Conservation (phyloP, 2,797 vertebrate genomes). For the Pseudomugil tenellus region DNA sequence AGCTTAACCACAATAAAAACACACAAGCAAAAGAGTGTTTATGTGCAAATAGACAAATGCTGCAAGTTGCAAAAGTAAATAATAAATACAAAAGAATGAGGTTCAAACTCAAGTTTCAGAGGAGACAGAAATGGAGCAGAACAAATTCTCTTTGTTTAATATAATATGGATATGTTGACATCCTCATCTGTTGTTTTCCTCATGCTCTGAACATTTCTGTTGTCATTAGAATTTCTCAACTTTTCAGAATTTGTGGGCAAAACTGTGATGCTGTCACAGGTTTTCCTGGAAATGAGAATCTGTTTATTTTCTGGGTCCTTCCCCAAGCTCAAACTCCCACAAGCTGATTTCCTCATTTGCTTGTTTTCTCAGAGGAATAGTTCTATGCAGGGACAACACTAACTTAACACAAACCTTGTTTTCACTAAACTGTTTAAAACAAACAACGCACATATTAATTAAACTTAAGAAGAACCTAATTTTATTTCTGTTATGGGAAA, state of each 20-base stretch:
- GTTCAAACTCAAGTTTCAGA: neutral
- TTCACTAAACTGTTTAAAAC: neutral
- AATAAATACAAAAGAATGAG: neutral
- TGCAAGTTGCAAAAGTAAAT: too few species aligned
- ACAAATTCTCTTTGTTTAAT: too few species aligned
- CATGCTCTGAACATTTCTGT: neutral
- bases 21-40: neutral
- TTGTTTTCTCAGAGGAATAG: conserved; percentile 1
- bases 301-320: neutral
- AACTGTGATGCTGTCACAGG: neutral
- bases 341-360: neutral
- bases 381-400: neutral
- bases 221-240: neutral
- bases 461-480: neutral
- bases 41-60: neutral
- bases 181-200: neutral
- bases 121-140: neutral
- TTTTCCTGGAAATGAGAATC: neutral
- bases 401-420: neutral
- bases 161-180: neutral
- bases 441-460: neutral
- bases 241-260: neutral
- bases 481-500: neutral
- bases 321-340: neutral
- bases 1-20: too few species aligned